These are phyloP conservation scores for Lepus oiostolus DNA, from an alignment of 2,797 vertebrate genomes.

Conservation along the genomic window DNA sequence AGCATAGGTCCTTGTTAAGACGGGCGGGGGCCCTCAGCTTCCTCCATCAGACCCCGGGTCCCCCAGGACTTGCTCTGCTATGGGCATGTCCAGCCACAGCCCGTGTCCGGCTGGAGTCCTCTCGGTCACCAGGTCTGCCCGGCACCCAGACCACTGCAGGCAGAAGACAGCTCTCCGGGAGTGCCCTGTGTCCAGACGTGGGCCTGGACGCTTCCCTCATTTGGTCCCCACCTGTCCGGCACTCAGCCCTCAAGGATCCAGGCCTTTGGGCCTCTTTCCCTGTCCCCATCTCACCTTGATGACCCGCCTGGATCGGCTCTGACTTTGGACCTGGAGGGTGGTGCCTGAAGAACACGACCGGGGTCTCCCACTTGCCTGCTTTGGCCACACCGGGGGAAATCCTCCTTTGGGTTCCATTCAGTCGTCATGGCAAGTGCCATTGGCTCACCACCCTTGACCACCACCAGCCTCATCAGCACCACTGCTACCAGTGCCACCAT, in stretches of 20 bases:
- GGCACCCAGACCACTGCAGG: no score
- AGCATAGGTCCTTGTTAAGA: background rate
- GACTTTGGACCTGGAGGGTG: background rate
- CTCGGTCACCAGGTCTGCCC: background rate
- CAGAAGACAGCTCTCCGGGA: background rate
- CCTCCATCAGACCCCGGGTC: background rate
- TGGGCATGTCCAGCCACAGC: background rate
- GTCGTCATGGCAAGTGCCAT: background rate
- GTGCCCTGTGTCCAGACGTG: background rate
- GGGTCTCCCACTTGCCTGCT: background rate
- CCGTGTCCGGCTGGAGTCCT: background rate
- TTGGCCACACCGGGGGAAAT: background rate
- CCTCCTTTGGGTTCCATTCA: background rate
- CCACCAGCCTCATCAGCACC: no score
- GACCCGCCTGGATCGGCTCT: no score
- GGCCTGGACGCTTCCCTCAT: background rate
- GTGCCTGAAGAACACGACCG: background rate
- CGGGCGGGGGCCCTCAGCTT: background rate
- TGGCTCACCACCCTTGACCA: background rate
- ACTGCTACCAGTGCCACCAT: background rate
- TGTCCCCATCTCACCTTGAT: background rate
- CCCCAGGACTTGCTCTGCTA: fast-evolving
- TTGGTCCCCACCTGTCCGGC: background rate
- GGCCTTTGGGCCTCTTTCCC: background rate
- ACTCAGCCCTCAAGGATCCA: background rate